Conservation (phyloP, 1,140 invertebrate genomes). For the Asbolus verrucosus region DNA sequence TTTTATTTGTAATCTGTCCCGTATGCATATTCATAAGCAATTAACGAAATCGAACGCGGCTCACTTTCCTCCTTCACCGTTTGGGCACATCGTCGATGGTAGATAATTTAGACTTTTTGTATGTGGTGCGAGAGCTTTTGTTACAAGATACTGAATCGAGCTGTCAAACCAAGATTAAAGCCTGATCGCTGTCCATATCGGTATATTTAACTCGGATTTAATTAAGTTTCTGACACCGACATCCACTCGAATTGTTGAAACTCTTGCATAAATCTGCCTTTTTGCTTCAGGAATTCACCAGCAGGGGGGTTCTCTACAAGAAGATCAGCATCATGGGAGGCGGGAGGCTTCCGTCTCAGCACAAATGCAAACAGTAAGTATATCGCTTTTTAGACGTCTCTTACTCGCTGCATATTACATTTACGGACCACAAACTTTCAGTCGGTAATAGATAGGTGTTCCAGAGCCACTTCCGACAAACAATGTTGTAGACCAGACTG, state of each 20-base stretch:
- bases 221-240: conserved; percentile 5
- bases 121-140: conserved; percentile 8
- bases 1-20: conserved; percentile 51
- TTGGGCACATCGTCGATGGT: conserved; percentile 7
- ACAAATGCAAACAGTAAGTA: conserved; percentile 40
- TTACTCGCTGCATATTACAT: conserved; percentile 19
- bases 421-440: conserved; percentile 39
- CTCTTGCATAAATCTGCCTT: too few species aligned
- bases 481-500: conserved; percentile 39
- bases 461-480: conserved; percentile 39
- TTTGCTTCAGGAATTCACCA: conserved; percentile 64
- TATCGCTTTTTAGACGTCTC: conserved; percentile 1
- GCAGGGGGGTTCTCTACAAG: conserved; percentile 65
- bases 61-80: conserved; percentile 34
- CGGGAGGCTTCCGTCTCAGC: conserved; percentile 14
- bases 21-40: conserved; percentile 54
- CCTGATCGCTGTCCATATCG: not conserved
- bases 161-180: conserved; percentile 41
- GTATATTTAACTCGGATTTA: not conserved
- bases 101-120: conserved; percentile 37
- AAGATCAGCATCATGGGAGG: conserved; percentile 64
- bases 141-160: conserved; percentile 27
- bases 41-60: conserved; percentile 46
- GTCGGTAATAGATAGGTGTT: conserved; percentile 42
- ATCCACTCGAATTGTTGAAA: not conserved